These are phyloP conservation scores for Steinernema carpocapsae DNA, from an alignment of 2,888 invertebrate genomes.

Conservation along the genomic window DNA sequence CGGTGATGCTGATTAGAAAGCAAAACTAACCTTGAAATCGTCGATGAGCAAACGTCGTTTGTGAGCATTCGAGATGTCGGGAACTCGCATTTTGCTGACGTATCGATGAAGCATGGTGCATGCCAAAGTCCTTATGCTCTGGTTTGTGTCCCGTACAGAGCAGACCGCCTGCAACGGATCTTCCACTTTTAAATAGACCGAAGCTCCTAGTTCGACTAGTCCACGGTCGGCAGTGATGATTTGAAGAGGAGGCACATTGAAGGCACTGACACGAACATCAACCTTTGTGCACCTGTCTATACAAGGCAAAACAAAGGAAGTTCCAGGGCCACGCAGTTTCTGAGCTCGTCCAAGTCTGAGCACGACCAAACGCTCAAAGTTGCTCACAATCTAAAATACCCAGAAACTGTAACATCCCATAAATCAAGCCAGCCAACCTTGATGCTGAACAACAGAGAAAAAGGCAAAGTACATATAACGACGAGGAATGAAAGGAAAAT, in stretches of 20 bases:
- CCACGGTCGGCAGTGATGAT: conserved; percentile 71
- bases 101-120: conserved; percentile 70
- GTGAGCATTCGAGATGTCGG: conserved; percentile 58
- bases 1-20: too few relatives aligned
- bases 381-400: conserved; percentile 59
- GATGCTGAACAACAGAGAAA: conserved; percentile 62
- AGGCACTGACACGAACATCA: conserved; percentile 70
- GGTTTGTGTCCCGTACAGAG: conserved; percentile 66
- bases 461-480: conserved; percentile 60
- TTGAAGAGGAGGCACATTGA: conserved; percentile 72
- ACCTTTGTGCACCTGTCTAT: conserved; percentile 69
- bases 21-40: conserved; percentile 49
- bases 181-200: conserved; percentile 70
- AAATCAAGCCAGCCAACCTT: conserved; percentile 61
- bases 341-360: conserved; percentile 66
- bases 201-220: conserved; percentile 71
- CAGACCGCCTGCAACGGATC: conserved; percentile 70
- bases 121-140: conserved; percentile 67
- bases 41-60: conserved; percentile 50
- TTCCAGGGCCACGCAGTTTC: conserved; percentile 67
- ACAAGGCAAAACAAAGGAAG: conserved; percentile 70
- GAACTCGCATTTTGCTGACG: conserved; percentile 67
- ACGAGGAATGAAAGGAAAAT: conserved; percentile 52
- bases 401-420: too few relatives aligned
- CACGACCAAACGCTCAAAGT: conserved; percentile 64